Conservation (phyloP, 2,888 invertebrate species). For the Diadegma fenestrale region DNA sequence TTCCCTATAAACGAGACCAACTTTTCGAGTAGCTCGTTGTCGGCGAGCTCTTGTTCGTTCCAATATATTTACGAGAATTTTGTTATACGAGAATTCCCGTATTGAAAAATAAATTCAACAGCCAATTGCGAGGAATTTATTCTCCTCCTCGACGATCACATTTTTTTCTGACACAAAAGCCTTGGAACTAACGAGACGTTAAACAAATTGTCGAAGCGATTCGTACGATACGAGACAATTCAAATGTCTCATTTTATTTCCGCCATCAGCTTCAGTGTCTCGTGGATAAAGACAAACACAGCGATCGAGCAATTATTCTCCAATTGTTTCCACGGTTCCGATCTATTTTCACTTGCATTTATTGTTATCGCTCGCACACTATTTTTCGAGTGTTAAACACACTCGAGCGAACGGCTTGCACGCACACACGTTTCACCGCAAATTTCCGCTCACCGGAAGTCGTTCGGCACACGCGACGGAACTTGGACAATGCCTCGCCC, state of each 20-base stretch:
- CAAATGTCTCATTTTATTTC: neutral
- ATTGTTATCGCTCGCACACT: slow-evolving; percentile 12
- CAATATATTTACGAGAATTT: neutral
- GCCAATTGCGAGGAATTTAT: neutral
- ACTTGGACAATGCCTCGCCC: neutral
- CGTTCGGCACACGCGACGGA: slow-evolving; percentile 58
- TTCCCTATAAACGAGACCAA: slow-evolving; percentile 12
- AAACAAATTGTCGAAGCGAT: neutral
- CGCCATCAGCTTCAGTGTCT: neutral
- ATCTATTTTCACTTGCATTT: slow-evolving; percentile 4
- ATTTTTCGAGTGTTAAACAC: slow-evolving; percentile 5
- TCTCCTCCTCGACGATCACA: neutral
- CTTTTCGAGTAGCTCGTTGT: slow-evolving; percentile 20
- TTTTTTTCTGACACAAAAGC: neutral
- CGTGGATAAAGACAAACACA: neutral
- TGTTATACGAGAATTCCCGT: neutral
- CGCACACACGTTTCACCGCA: slow-evolving; percentile 39
- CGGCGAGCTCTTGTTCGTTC: neutral
- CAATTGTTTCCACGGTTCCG: neutral
- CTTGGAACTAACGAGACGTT: neutral
- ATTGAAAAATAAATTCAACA: neutral
- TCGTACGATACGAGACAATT: neutral
- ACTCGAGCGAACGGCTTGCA: neutral
- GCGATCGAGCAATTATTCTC: neutral
- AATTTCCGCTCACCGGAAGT: slow-evolving; percentile 65